Conservation (phyloP, 2,797 vertebrate species). For the Sternarchorhynchus goeldii region DNA sequence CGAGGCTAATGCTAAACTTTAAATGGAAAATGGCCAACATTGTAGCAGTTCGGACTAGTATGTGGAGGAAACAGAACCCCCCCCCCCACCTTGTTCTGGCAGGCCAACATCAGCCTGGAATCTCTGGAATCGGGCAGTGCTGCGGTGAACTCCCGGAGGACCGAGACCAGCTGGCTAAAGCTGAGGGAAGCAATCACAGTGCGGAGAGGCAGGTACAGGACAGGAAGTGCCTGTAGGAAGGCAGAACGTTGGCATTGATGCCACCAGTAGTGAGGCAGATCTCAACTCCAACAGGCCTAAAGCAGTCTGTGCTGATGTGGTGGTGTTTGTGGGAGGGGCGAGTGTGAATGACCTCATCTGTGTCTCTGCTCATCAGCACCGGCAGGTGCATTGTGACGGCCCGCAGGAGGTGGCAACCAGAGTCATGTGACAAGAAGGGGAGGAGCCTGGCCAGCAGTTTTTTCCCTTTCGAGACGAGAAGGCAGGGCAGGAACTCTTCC, state of each 20-base stretch:
- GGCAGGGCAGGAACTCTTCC: constrained; percentile 85
- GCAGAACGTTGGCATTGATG: neutral
- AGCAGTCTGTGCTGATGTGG: no score
- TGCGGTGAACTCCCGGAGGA: constrained; percentile 80
- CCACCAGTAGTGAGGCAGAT: no score
- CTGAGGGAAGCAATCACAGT: constrained; percentile 77
- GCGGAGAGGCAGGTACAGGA: constrained; percentile 83
- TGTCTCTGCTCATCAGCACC: constrained; percentile 83
- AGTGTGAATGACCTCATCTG: constrained; percentile 71
- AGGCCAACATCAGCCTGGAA: constrained; percentile 75
- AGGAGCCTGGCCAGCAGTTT: constrained; percentile 81
- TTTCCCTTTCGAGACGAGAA: constrained; percentile 90
- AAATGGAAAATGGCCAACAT: no score
- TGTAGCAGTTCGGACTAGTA: no score
- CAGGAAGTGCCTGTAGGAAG: constrained; percentile 80
- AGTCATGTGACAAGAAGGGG: constrained; percentile 78
- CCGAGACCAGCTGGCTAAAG: constrained; percentile 84
- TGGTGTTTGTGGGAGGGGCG: no score
- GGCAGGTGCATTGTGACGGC: constrained; percentile 81
- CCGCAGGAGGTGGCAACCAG: constrained; percentile 74
- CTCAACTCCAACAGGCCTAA: no score
- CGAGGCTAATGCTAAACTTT: no score
- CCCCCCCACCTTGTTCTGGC: constrained; percentile 88
- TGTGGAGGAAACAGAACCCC: no score
- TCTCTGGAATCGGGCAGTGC: constrained; percentile 66